A percentile compares a stretch with the other conserved stretches of the same genome.
Conservation (phyloP, 2,797 vertebrate species). For the Channallabes apus region DNA sequence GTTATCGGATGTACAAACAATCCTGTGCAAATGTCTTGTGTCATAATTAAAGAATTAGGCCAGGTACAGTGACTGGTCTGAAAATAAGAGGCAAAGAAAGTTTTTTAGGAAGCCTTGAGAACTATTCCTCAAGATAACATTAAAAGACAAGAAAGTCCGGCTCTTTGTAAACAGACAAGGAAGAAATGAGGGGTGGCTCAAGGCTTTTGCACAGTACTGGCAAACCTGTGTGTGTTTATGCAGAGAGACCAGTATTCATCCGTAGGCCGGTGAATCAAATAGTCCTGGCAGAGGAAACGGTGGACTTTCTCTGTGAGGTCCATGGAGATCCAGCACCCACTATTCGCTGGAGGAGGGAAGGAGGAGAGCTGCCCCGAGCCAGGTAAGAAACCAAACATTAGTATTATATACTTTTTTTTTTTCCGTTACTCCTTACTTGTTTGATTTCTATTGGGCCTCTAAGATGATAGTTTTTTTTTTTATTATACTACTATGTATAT, state of each 20-base stretch:
- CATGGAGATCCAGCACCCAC: conserved; percentile 86
- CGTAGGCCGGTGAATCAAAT: conserved; percentile 87
- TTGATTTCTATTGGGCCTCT: not conserved
- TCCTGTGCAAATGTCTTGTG: no score
- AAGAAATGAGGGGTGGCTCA: no score
- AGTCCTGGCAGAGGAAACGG: conserved; percentile 83
- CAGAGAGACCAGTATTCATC: conserved; percentile 89
- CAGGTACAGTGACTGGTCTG: no score
- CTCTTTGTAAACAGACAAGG: no score
- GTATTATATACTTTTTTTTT: no score
- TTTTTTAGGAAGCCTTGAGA: no score
- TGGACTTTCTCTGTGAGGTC: conserved; percentile 86
- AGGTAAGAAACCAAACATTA: conserved; percentile 74
- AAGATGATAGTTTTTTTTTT: not conserved
- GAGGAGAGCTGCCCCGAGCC: conserved; percentile 86
- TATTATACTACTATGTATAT: not conserved
- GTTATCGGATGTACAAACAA: not conserved
- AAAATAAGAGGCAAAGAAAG: no score
- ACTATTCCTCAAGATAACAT: no score
- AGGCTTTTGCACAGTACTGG: no score
- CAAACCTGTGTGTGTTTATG: not conserved
- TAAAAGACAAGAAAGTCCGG: no score
- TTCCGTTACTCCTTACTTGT: not conserved
- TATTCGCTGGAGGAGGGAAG: conserved; percentile 85
- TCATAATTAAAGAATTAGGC: no score